Conservation (phyloP, 2,113 vertebrate species). For the Heliornis fulica region DNA sequence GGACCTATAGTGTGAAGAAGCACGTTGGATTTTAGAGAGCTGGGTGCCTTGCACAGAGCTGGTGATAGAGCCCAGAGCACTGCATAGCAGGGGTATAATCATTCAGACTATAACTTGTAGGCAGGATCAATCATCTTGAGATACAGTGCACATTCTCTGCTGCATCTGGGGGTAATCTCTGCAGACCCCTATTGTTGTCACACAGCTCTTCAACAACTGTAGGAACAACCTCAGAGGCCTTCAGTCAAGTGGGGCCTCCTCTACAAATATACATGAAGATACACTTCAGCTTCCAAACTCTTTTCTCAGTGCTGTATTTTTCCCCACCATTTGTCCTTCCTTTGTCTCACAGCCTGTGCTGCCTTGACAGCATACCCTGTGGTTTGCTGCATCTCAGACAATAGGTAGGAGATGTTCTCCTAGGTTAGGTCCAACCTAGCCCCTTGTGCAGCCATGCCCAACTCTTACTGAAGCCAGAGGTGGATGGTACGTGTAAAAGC, state of each 20-base stretch:
- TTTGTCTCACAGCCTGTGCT: not conserved
- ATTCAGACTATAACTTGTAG: not conserved
- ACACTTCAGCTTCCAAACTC: not conserved
- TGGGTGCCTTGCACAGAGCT: not conserved
- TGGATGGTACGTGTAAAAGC: not conserved
- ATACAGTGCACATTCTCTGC: not conserved
- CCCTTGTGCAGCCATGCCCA: not conserved
- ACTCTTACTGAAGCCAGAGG: not conserved
- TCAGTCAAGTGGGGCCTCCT: not conserved
- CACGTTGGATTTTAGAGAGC: not conserved
- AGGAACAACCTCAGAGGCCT: not conserved
- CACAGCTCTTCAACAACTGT: not conserved
- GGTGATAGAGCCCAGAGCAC: not conserved
- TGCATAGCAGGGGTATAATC: not conserved
- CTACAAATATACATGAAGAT: not conserved
- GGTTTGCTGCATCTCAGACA: not conserved
- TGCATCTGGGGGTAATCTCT: not conserved
- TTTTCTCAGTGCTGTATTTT: not conserved
- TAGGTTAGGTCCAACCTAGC: not conserved
- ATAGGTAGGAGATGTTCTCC: not conserved
- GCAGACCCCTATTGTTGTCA: not conserved
- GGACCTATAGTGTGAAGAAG: not conserved
- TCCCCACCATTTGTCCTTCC: not conserved
- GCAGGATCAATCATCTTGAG: not conserved
- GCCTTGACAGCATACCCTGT: not conserved